Conservation (phyloP, 2,113 vertebrate genomes). For the Noturus placidus region DNA sequence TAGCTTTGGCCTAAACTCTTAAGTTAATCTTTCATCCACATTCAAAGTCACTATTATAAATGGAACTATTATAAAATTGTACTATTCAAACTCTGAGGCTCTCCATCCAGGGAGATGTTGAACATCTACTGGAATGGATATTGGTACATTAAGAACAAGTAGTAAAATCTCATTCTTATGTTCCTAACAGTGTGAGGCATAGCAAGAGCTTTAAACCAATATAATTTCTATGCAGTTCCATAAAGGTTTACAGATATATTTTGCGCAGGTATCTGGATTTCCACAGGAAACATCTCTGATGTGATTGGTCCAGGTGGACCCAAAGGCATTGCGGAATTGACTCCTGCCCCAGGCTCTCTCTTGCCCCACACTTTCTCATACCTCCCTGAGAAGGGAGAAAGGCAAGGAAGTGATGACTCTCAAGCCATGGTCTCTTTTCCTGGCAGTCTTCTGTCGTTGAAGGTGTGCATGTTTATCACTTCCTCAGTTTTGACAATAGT, state of each 20-base stretch:
- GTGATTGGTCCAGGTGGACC: slow-evolving; percentile 16
- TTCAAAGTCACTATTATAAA: background rate
- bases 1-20: background rate
- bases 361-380: background rate
- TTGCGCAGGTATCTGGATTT: slow-evolving; percentile 93
- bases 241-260: slow-evolving; percentile 77
- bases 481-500: slow-evolving; percentile 98
- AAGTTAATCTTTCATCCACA: background rate
- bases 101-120: slow-evolving; percentile 18
- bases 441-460: slow-evolving; percentile 98
- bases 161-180: slow-evolving; percentile 21
- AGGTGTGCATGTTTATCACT: slow-evolving; percentile 99
- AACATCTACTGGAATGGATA: slow-evolving; percentile 12
- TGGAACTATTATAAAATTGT: slow-evolving; percentile 25
- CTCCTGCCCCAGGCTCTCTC: slow-evolving; percentile 18
- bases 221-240: slow-evolving; percentile 8
- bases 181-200: slow-evolving; percentile 28
- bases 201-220: slow-evolving; percentile 6
- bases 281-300: slow-evolving; percentile 95
- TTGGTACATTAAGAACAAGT: slow-evolving; percentile 9
- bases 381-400: slow-evolving; percentile 54
- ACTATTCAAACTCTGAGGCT: slow-evolving; percentile 22
- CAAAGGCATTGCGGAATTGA: slow-evolving; percentile 28
- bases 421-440: slow-evolving; percentile 99
- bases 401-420: slow-evolving; percentile 64